Evolutionary conservation across 2,113 vertebrate genomes (phyloP).

Genomic region (Xiphophorus maculatus): DNA sequence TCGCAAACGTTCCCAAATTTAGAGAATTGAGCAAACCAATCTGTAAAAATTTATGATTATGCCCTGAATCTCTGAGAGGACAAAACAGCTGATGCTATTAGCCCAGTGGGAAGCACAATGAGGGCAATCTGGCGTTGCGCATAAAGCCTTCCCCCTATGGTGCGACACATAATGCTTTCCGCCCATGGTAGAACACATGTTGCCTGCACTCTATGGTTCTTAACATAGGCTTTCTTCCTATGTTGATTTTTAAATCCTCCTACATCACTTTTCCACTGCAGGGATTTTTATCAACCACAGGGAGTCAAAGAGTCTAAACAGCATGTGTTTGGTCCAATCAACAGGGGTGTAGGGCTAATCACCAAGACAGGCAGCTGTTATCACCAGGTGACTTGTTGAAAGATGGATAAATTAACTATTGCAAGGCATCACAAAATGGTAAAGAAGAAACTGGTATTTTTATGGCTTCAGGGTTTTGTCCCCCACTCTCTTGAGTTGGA

Average conservation of each 20-base stretch:
- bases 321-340: constrained; percentile 52
- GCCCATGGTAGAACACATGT: constrained; percentile 33
- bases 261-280: constrained; percentile 34
- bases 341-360: constrained; percentile 61
- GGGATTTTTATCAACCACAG: constrained; percentile 54
- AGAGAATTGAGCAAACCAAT: constrained; percentile 32
- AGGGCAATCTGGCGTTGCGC: constrained; percentile 45
- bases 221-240: constrained; percentile 44
- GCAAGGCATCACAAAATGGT: constrained; percentile 2
- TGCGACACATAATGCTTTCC: constrained; percentile 39
- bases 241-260: constrained; percentile 41
- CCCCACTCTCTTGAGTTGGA: constrained; percentile 22
- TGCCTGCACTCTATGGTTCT: constrained; percentile 28
- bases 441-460: not conserved
- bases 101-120: constrained; percentile 37
- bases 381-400: constrained; percentile 44
- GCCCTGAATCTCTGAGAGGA: constrained; percentile 18
- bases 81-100: constrained; percentile 30
- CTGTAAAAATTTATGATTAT: constrained; percentile 36
- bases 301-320: constrained; percentile 51
- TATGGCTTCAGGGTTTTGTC: constrained; percentile 14
- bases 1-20: not conserved
- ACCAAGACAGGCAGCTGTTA: constrained; percentile 56
- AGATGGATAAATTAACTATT: constrained; percentile 26
- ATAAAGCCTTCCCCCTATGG: constrained; percentile 39